Percentiles rank a stretch among this genome's conserved stretches.
Conservation (phyloP, 2,888 invertebrate genomes). For the Athripsodes cinereus region DNA sequence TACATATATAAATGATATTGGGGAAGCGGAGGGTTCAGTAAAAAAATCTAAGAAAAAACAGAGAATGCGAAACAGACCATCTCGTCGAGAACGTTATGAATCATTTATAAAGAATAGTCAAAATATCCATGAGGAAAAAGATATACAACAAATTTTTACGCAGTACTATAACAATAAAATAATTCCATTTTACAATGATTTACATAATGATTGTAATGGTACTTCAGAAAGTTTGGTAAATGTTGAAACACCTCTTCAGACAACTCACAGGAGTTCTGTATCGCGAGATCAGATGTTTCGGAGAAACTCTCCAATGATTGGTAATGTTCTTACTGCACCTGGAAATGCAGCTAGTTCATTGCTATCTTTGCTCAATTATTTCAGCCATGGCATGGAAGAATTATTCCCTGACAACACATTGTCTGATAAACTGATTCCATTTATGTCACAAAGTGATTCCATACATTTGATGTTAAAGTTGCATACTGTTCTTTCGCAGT, state of each 20-base stretch:
- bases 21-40: not conserved
- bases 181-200: no score
- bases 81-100: no score
- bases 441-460: not conserved
- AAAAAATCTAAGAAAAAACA: not conserved
- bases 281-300: no score
- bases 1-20: not conserved
- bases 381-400: constrained; percentile 2
- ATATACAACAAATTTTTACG: no score
- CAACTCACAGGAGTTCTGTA: no score
- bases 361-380: constrained; percentile 3
- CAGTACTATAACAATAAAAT: no score
- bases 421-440: not conserved
- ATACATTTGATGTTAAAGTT: constrained; percentile 9
- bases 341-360: constrained; percentile 1
- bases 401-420: constrained; percentile 5
- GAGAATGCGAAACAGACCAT: not conserved
- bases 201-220: no score
- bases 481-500: constrained; percentile 5
- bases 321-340: not conserved
- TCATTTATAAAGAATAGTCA: no score
- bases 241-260: no score
- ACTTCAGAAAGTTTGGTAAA: no score
- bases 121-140: no score
- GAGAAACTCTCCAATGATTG: no score